Percentiles rank a stretch among this genome's conserved stretches.
These are phyloP conservation scores for Archilochus colubris DNA, from an alignment of 2,113 vertebrate species.

Conservation along the genomic window DNA sequence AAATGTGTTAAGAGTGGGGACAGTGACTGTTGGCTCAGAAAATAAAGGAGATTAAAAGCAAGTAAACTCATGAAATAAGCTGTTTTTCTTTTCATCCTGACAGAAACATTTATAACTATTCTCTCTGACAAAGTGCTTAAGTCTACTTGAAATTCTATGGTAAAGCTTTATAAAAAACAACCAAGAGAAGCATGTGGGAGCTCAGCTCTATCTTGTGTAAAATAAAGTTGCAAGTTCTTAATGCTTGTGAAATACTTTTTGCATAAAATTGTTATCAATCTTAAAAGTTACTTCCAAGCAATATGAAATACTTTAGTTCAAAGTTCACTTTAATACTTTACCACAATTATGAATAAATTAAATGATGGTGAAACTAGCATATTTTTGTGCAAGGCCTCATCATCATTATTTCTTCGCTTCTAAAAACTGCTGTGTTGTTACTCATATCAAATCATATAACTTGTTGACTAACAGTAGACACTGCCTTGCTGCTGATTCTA, in stretches of 20 bases:
- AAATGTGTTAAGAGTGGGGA: background rate
- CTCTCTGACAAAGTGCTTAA: background rate
- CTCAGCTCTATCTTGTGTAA: background rate
- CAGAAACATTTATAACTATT: background rate
- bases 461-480: background rate
- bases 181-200: background rate
- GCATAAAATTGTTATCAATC: background rate
- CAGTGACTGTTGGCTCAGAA: background rate
- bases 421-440: background rate
- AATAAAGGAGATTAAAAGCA: background rate
- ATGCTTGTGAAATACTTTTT: background rate
- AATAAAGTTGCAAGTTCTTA: background rate
- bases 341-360: background rate
- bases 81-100: background rate
- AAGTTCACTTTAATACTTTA: background rate
- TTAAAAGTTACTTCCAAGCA: background rate
- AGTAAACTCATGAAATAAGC: constrained; percentile 1
- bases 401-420: background rate
- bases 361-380: background rate
- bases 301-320: background rate
- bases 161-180: background rate
- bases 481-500: background rate
- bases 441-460: background rate
- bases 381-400: background rate
- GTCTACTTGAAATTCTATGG: background rate